A percentile compares a stretch with the other conserved stretches of the same genome.
Conservation (phyloP, 37 sponge, comb jelly and placozoan genomes). For the Aphrocallistes beatrix region DNA sequence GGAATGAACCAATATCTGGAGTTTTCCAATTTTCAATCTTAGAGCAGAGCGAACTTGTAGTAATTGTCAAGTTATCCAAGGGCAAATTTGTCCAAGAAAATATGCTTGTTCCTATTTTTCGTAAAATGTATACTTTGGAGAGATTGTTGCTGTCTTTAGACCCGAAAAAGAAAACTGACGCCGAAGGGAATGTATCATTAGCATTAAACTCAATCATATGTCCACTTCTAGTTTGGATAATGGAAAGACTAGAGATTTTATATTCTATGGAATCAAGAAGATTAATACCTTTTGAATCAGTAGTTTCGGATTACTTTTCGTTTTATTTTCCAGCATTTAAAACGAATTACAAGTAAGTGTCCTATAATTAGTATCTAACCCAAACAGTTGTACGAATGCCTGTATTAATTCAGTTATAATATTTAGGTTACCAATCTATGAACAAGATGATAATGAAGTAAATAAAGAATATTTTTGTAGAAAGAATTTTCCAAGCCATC, state of each 20-base stretch:
- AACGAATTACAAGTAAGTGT: background rate
- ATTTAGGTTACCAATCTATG: background rate
- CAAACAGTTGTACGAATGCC: no score
- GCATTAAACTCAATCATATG: background rate
- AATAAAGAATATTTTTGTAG: background rate
- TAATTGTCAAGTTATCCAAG: background rate
- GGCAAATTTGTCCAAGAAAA: background rate
- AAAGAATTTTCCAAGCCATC: background rate
- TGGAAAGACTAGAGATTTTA: background rate
- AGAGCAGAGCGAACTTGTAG: background rate
- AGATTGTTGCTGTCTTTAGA: background rate
- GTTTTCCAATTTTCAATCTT: conserved; percentile 9
- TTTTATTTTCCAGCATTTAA: background rate
- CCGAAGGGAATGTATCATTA: background rate
- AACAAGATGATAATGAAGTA: background rate
- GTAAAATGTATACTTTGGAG: conserved; percentile 8
- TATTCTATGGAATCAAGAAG: background rate
- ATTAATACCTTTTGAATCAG: background rate
- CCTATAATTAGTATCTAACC: no score
- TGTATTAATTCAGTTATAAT: no score
- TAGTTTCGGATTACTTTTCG: background rate
- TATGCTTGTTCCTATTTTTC: background rate
- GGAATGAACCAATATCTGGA: conserved; percentile 6
- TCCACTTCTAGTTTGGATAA: background rate
- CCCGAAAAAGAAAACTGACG: background rate